These are phyloP conservation scores for Camarhynchus parvulus DNA, from an alignment of 2,113 vertebrate genomes.

Conservation along the genomic window DNA sequence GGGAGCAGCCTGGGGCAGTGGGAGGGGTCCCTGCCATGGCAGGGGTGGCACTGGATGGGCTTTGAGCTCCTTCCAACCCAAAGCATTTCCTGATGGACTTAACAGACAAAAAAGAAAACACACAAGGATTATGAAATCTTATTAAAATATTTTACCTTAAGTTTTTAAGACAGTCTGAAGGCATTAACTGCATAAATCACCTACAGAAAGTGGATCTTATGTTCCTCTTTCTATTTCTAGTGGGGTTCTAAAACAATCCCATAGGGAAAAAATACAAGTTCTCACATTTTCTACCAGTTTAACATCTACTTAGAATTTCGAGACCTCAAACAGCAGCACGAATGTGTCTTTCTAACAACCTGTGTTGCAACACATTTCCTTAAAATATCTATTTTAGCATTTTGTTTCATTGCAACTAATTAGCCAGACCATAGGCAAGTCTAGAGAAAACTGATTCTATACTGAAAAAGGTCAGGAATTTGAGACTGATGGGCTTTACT, in stretches of 20 bases:
- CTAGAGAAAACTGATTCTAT: background rate
- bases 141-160: background rate
- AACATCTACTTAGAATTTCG: background rate
- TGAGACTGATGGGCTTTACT: background rate
- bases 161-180: background rate
- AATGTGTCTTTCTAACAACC: background rate
- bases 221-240: background rate
- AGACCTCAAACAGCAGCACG: background rate
- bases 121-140: background rate
- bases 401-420: background rate
- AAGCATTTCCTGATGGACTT: background rate
- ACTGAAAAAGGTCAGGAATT: background rate
- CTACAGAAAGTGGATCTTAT: background rate
- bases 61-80: background rate
- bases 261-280: background rate
- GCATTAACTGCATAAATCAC: background rate
- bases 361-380: background rate
- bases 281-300: background rate
- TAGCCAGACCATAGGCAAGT: background rate
- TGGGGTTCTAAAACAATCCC: background rate
- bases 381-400: background rate
- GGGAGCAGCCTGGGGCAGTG: background rate
- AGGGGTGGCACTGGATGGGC: background rate
- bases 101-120: background rate
- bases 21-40: background rate